Percentiles rank a stretch among this genome's conserved stretches.
These are phyloP conservation scores for Nysson spinosus DNA, from an alignment of 2,888 invertebrate genomes.

Conservation along the genomic window DNA sequence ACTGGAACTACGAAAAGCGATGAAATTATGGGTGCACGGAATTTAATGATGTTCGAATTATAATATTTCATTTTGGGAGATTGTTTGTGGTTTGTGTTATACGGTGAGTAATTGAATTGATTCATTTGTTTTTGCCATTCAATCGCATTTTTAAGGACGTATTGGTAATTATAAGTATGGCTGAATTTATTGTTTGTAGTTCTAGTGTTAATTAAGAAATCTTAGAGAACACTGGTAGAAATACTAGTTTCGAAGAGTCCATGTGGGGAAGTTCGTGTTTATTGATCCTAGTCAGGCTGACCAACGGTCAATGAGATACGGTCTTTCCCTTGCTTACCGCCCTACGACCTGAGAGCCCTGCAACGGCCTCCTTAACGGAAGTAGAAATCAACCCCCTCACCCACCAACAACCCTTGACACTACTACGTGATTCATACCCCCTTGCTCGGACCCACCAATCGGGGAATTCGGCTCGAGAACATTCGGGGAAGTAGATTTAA, in stretches of 20 bases:
- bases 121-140: too few relatives aligned
- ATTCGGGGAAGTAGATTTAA: neutral
- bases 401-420: conserved; percentile 8
- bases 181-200: too few relatives aligned
- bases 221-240: conserved; percentile 17
- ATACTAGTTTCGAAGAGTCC: conserved; percentile 34
- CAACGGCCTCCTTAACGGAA: conserved; percentile 65
- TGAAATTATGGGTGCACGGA: too few relatives aligned
- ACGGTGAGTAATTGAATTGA: too few relatives aligned
- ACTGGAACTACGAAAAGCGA: too few relatives aligned
- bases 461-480: neutral
- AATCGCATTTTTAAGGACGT: too few relatives aligned
- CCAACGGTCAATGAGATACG: conserved; percentile 77
- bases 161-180: too few relatives aligned
- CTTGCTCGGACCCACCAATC: neutral
- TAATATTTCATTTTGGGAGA: too few relatives aligned
- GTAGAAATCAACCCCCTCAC: conserved; percentile 57
- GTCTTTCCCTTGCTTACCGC: conserved; percentile 65
- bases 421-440: conserved; percentile 63
- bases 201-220: too few relatives aligned
- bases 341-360: conserved; percentile 46
- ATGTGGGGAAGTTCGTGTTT: conserved; percentile 51
- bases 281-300: conserved; percentile 70
- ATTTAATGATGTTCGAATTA: too few relatives aligned
- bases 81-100: too few relatives aligned